phyloP scores from a whole-genome alignment of 2,113 vertebrate genomes.

The Prunella himalayana region DNA sequence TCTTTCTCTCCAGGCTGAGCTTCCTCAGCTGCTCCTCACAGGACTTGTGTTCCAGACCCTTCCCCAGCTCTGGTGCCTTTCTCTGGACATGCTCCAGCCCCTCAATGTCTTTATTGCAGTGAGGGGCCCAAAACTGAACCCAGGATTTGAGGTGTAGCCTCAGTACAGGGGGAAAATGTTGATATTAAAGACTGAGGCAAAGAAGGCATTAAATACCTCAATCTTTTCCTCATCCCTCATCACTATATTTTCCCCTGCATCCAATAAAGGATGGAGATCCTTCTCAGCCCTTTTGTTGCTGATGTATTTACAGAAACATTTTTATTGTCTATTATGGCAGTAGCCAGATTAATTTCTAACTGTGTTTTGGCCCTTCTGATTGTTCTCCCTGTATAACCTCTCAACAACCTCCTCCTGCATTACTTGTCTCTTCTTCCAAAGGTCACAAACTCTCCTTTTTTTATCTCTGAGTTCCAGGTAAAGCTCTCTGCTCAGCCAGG shows the following conservation, averaged over 20 bases:
- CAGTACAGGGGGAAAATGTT: background rate
- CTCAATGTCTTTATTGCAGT: background rate
- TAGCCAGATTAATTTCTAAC: background rate
- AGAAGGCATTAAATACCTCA: background rate
- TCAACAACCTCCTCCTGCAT: background rate
- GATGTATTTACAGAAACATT: background rate
- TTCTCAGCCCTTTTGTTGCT: background rate
- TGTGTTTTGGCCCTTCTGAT: background rate
- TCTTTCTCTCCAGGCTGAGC: background rate
- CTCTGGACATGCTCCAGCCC: background rate
- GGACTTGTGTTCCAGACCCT: background rate
- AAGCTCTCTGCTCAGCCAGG: background rate
- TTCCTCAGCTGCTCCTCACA: rapidly evolving
- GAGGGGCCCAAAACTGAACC: background rate
- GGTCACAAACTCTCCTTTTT: background rate
- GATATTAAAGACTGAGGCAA: background rate
- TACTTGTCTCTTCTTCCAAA: background rate
- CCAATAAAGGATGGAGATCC: background rate
- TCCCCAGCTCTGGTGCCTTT: background rate
- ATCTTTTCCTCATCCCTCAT: background rate
- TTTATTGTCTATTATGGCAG: background rate
- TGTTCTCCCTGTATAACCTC: background rate
- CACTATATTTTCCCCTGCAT: background rate
- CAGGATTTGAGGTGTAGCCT: background rate
- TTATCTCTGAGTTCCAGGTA: background rate